A percentile compares a stretch with the other conserved stretches of the same genome.
phyloP scores from a whole-genome alignment of 2,888 invertebrate genomes.

The Homarus gammarus region DNA sequence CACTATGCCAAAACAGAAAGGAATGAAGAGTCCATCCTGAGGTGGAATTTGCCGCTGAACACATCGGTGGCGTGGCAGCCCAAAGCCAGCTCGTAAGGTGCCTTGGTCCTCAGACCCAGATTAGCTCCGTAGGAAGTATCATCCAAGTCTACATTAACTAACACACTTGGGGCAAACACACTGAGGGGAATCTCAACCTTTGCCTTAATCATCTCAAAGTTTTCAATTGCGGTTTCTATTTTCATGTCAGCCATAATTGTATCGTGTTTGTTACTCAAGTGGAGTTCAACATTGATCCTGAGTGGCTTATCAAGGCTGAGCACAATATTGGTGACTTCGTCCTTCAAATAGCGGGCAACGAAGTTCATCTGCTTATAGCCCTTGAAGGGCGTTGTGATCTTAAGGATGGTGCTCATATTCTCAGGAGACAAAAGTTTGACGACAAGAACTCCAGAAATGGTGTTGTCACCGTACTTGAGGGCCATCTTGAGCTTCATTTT shows the following conservation, averaged over 20 bases:
- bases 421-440: conserved; percentile 1
- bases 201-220: conserved; percentile 39
- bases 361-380: background rate
- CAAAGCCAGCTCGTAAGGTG: conserved; percentile 44
- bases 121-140: conserved; percentile 19
- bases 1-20: conserved; percentile 20
- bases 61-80: background rate
- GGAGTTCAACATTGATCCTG: conserved; percentile 34
- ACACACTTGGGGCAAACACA: conserved; percentile 36
- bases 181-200: conserved; percentile 45
- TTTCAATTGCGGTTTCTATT: conserved; percentile 43
- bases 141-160: conserved; percentile 21
- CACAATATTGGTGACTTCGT: no score
- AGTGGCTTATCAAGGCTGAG: background rate
- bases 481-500: conserved; percentile 47
- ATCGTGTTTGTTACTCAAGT: conserved; percentile 37
- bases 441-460: conserved; percentile 34
- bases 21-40: conserved; percentile 55
- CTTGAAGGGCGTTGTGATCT: background rate
- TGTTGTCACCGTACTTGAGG: conserved; percentile 40
- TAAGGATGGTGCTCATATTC: conserved; percentile 3
- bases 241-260: conserved; percentile 24
- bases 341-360: background rate
- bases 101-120: conserved; percentile 45
- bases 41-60: conserved; percentile 35